Conservation (phyloP, 2,888 invertebrate species). For the Ochropleura plecta region DNA sequence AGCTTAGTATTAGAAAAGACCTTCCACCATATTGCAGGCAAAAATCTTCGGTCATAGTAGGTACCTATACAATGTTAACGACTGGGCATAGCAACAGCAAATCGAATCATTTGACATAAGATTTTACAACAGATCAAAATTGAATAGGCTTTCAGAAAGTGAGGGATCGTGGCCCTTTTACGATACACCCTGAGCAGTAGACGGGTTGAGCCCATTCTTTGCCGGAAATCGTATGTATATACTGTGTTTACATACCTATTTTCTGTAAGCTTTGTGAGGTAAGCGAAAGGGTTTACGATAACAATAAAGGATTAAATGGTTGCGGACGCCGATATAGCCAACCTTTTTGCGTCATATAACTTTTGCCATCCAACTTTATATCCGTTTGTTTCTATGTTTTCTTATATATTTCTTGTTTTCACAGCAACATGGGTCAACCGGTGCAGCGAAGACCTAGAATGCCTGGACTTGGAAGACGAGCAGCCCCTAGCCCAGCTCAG, state of each 20-base stretch:
- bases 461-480: conserved; percentile 89
- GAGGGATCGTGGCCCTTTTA: conserved; percentile 10
- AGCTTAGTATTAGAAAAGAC: not conserved
- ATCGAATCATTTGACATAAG: conserved; percentile 5
- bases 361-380: conserved; percentile 27
- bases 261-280: conserved; percentile 19
- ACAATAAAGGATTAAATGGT: conserved; percentile 51
- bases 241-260: conserved; percentile 23
- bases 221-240: not conserved
- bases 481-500: conserved; percentile 89
- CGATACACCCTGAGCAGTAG: not conserved
- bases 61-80: not conserved
- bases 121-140: conserved; percentile 9
- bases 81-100: not conserved
- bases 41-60: not conserved
- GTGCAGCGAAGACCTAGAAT: conserved; percentile 92
- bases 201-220: conserved; percentile 24
- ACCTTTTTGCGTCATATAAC: conserved; percentile 33
- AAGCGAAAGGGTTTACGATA: conserved; percentile 54
- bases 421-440: conserved; percentile 94
- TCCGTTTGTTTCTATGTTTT: conserved; percentile 4
- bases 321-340: conserved; percentile 3
- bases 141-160: conserved; percentile 10
- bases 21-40: not conserved
- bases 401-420: conserved; percentile 45